Base-by-base conservation (phyloP, 2,888 invertebrate species). In the Eupithecia subumbrata region DNA sequence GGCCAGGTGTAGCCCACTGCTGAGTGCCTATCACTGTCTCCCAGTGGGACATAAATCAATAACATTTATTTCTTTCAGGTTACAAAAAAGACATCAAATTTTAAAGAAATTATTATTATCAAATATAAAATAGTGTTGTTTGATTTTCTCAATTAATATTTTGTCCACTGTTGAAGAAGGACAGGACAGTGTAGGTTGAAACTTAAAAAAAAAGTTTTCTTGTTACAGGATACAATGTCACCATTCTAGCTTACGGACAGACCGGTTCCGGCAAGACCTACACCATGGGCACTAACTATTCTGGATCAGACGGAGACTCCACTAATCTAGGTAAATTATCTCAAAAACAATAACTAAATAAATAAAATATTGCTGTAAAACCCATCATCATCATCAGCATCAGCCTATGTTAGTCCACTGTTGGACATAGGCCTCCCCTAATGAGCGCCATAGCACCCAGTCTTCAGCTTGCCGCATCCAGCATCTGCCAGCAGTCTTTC, bases 261-360 rank as follows among this genome's bases (percentile, higher is more conserved):
- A 99, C 99, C 0, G 99, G 98, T 1, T 98, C 98, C 63, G 98
- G 99, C 0, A 99, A 99, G 90, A 99, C 99, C 0, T 97, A 97
- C 88, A 97, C 98, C 0, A 99, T 99, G 99, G 99, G 98, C 0
- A 98, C 98, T 0, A 96, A 96, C 70, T 97, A 97, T 81, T 94
- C 95, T 34, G 96, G 96, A 0, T 95, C 95, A 63, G 92, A 95
- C 75, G 95, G 95, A 45, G 96, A 96, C 71, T 94, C 89, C 18
- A 91, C 91, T 16, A 92, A 96, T 84, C 82, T 95, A 74, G 95
- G 95, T 94, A 79, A 82, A 74, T 73, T 52, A 3, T 30, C 30
- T 30, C 30, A 25, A 34, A 72, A 56, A n/a, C n/a, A 12, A 43
- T 43, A n/a, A n/a, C n/a, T n/a, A 43, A 43, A 43, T 12, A 2